Percentiles rank a stretch among this genome's conserved stretches.
Evolutionary conservation across 2,888 invertebrate species (phyloP).

Genomic region (Aphidius colemani): DNA sequence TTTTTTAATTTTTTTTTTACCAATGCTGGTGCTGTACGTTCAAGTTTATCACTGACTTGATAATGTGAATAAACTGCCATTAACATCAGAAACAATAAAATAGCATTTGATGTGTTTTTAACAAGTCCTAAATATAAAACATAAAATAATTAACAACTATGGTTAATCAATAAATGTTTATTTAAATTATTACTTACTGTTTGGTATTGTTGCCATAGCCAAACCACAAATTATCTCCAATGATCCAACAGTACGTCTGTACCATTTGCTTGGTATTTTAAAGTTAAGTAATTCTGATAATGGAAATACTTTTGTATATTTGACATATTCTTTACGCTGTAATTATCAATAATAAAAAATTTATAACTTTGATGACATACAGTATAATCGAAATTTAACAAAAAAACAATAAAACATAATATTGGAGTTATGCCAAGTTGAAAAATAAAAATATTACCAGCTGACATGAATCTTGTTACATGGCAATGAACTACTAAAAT

Average conservation of each 20-base stretch:
- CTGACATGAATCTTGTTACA: conserved; percentile 41
- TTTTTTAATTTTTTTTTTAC: conserved; percentile 59
- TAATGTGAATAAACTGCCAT: conserved; percentile 92
- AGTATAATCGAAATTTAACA: too few relatives aligned
- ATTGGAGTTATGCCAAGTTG: conserved; percentile 22
- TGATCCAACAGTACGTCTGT: conserved; percentile 80
- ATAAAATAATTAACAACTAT: too few relatives aligned
- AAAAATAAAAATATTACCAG: conserved; percentile 30
- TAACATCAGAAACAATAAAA: conserved; percentile 81
- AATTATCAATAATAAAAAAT: conserved; percentile 50
- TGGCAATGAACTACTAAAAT: conserved; percentile 46
- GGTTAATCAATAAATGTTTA: conserved; percentile 2
- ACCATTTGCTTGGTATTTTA: conserved; percentile 92
- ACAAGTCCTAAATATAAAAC: conserved; percentile 74
- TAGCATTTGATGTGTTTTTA: conserved; percentile 87
- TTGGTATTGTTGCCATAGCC: conserved; percentile 81
- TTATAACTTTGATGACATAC: background rate
- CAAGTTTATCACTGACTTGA: conserved; percentile 90
- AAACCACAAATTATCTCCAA: conserved; percentile 84
- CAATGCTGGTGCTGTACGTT: conserved; percentile 85
- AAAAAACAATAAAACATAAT: conserved; percentile 6
- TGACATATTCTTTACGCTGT: conserved; percentile 92
- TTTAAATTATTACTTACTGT: conserved; percentile 67
- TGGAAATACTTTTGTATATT: conserved; percentile 94
- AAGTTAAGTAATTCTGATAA: conserved; percentile 79